Evolutionary conservation across 2,797 vertebrate genomes (phyloP).

Genomic region (Buphagus erythrorhynchus): DNA sequence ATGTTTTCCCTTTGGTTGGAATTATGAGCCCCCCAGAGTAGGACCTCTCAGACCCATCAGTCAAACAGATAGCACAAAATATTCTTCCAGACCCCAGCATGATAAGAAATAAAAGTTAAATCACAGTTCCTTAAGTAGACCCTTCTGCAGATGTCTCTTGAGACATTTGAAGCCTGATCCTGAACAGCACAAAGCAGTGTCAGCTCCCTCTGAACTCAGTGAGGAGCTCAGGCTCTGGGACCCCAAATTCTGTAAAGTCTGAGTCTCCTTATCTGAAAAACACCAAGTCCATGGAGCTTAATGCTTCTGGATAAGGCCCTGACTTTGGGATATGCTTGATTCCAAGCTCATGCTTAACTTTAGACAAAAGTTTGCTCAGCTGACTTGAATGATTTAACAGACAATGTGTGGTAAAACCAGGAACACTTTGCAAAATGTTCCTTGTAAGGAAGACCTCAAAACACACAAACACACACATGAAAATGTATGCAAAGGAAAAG

Average conservation of each 20-base stretch:
- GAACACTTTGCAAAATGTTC: neutral
- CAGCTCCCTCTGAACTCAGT: neutral
- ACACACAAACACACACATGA: neutral
- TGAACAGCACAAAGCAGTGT: neutral
- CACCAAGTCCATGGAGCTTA: fast-evolving
- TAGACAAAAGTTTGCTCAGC: neutral
- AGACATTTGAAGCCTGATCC: neutral
- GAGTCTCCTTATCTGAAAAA: neutral
- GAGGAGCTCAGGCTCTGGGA: neutral
- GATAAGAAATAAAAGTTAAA: neutral
- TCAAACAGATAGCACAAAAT: neutral
- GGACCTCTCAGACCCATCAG: neutral
- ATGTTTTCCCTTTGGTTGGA: constrained; percentile 16
- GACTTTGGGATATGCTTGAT: neutral
- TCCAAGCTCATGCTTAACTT: neutral
- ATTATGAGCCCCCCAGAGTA: neutral
- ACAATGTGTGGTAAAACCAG: neutral
- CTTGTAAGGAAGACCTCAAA: neutral
- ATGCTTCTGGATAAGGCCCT: neutral
- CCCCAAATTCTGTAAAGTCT: neutral
- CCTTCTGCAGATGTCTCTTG: neutral
- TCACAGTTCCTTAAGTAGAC: neutral
- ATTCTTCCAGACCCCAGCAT: neutral
- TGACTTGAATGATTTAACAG: neutral
- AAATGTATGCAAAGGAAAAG: neutral